phyloP scores from a whole-genome alignment of 1,140 invertebrate species.

The roundworm (Caenorhabditis elegans) region DNA sequence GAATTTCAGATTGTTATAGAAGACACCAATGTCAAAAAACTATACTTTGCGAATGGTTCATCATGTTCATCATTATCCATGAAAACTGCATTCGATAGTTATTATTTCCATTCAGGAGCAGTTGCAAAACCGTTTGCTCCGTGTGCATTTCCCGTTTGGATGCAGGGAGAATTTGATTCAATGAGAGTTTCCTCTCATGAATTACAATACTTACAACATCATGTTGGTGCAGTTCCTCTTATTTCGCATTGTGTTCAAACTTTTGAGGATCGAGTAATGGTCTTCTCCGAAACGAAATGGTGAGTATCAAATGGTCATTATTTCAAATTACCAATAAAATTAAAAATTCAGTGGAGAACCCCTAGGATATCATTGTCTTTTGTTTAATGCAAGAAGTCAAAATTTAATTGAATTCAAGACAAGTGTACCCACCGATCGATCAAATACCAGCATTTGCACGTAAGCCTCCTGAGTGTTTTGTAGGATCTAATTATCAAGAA shows the following conservation, averaged over 20 bases:
- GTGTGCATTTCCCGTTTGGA: conserved; percentile 46
- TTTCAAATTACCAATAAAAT: background rate
- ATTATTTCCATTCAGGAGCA: conserved; percentile 8
- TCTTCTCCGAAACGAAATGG: conserved; percentile 41
- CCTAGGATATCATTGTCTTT: conserved; percentile 51
- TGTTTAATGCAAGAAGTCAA: conserved; percentile 49
- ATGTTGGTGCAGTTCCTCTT: conserved; percentile 36
- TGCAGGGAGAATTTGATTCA: conserved; percentile 45
- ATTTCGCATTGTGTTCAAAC: conserved; percentile 42
- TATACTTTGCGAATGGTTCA: conserved; percentile 26
- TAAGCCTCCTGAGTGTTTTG: background rate
- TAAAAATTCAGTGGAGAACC: conserved; percentile 45
- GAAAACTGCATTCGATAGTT: conserved; percentile 20
- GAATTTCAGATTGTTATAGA: background rate
- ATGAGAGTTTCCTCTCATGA: conserved; percentile 18
- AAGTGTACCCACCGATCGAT: conserved; percentile 39
- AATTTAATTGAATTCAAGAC: conserved; percentile 53
- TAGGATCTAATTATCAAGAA: background rate
- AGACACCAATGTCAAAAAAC: background rate
- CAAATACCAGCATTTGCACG: conserved; percentile 38
- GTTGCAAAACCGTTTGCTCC: conserved; percentile 4
- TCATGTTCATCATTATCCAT: conserved; percentile 5
- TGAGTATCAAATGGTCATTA: background rate
- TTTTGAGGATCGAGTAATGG: conserved; percentile 38
- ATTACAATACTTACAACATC: conserved; percentile 36